Base-by-base conservation (phyloP, 2,113 vertebrate genomes). In the Pelusios castaneus region DNA sequence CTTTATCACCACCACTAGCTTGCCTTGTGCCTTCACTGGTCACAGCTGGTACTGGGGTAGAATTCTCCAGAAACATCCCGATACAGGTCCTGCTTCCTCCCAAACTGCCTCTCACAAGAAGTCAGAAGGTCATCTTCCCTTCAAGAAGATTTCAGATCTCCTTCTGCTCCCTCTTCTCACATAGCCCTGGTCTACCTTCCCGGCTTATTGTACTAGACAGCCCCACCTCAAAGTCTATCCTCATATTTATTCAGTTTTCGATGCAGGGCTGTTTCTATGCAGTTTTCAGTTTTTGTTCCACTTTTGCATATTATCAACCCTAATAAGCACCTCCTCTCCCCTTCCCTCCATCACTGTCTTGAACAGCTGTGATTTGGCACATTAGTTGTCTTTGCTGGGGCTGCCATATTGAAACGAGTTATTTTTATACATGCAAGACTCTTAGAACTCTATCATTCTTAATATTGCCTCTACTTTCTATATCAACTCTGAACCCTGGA, bases 11-110 rank as follows among this genome's bases (percentile, higher is more conserved):
- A 2, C 4, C 41, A 14, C 67, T 5, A 2, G 27, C 41, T 4
- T 29, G 45, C 5, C 3, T 10, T n/a, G 29, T 7, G 12, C 41
- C 41, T 52, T 47, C 47, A 51, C 55, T 55, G 88, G 2, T 0
- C 0, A 1, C 14, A 45, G 27, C 16, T 84, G 56, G 43, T 47
- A 24, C 70, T 47, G 1, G 22, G 14, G 38, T 0, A 4, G 4
- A 78, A 63, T 25, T 76, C 47, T 76, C 1, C 4, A 47, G 82
- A n/a, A 75, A 7, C 0, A 41, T 27, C 49, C 55, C 55, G 10
- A 24, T 58, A 0, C 24, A 79, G 29, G n/a, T 34, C 12, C 55
- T 83, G 60, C 31, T 19, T 49, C 29, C 86, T 90, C 16, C 43
- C 85, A 29, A 34, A 82, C 13, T 2, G 51, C 70, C 85, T 58